phyloP scores from a whole-genome alignment of 1,140 invertebrate species.

The Chironomus striatipennis region DNA sequence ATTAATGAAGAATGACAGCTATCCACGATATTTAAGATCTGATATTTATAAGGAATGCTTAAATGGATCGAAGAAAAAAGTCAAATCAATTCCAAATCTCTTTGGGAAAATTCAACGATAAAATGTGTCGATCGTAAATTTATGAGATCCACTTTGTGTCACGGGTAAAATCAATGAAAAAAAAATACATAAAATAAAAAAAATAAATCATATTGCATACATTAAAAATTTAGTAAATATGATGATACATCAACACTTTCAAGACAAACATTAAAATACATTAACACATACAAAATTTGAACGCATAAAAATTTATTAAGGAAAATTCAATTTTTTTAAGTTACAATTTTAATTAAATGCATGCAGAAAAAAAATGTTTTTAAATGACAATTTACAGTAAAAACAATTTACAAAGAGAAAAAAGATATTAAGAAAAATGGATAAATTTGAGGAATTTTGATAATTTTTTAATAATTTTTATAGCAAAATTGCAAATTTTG shows the following conservation, averaged over 20 bases:
- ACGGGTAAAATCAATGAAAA: conserved; percentile 8
- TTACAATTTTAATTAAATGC: too few relatives aligned
- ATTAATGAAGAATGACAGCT: conserved; percentile 98
- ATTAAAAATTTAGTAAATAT: not conserved
- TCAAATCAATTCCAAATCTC: conserved; percentile 45
- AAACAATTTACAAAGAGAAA: too few relatives aligned
- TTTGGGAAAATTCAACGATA: conserved; percentile 31
- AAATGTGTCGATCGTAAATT: not conserved
- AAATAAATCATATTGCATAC: too few relatives aligned
- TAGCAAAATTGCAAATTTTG: too few relatives aligned
- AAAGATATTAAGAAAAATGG: too few relatives aligned
- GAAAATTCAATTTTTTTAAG: too few relatives aligned
- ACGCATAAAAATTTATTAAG: too few relatives aligned
- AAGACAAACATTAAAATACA: not conserved
- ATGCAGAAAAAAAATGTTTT: too few relatives aligned
- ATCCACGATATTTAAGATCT: conserved; percentile 93
- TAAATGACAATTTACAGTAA: too few relatives aligned
- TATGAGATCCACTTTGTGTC: conserved; percentile 3
- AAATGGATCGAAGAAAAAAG: conserved; percentile 93
- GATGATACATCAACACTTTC: not conserved
- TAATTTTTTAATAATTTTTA: too few relatives aligned
- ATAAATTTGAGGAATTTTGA: too few relatives aligned
- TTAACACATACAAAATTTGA: not conserved
- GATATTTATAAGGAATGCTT: conserved; percentile 99
- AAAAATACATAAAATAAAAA: not conserved